A percentile compares a stretch with the other conserved stretches of the same genome.
Conservation (phyloP, 2,113 vertebrate species). For the Scatophagus argus region DNA sequence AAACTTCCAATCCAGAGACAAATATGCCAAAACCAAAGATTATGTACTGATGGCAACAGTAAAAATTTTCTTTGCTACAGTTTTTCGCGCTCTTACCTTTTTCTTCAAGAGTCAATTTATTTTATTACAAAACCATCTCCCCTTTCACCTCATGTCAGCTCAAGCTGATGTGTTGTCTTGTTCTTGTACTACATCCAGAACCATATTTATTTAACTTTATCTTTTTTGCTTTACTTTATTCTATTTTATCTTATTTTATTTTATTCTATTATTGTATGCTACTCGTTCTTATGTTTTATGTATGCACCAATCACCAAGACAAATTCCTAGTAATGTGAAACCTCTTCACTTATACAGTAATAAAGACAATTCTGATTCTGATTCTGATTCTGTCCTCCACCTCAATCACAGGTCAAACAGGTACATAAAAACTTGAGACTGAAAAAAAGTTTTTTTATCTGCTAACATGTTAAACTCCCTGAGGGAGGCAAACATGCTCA, state of each 20-base stretch:
- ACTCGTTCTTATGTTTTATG: too few species aligned
- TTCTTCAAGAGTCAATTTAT: not conserved
- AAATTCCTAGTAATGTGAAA: too few species aligned
- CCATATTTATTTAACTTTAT: too few species aligned
- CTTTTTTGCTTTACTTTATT: too few species aligned
- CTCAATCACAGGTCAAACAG: constrained; percentile 5
- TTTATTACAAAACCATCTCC: constrained; percentile 9
- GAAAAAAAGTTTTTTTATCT: constrained; percentile 57
- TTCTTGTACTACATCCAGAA: too few species aligned
- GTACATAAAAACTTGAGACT: constrained; percentile 31
- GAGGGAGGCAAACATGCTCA: constrained; percentile 59
- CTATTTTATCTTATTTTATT: too few species aligned
- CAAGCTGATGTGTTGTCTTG: too few species aligned
- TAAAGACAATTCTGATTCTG: too few species aligned
- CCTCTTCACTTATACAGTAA: too few species aligned
- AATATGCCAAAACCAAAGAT: constrained; percentile 41
- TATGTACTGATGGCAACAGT: constrained; percentile 5
- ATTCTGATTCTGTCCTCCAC: too few species aligned
- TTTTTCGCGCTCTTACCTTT: not conserved
- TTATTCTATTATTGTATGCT: too few species aligned
- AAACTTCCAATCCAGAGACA: constrained; percentile 20
- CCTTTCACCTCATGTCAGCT: not conserved
- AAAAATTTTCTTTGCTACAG: constrained; percentile 2
- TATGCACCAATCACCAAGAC: too few species aligned
- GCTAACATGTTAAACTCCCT: constrained; percentile 52